Percentiles rank a stretch among this genome's conserved stretches.
These are phyloP conservation scores for Enoplosus armatus DNA, from an alignment of 2,797 vertebrate genomes.

Conservation along the genomic window DNA sequence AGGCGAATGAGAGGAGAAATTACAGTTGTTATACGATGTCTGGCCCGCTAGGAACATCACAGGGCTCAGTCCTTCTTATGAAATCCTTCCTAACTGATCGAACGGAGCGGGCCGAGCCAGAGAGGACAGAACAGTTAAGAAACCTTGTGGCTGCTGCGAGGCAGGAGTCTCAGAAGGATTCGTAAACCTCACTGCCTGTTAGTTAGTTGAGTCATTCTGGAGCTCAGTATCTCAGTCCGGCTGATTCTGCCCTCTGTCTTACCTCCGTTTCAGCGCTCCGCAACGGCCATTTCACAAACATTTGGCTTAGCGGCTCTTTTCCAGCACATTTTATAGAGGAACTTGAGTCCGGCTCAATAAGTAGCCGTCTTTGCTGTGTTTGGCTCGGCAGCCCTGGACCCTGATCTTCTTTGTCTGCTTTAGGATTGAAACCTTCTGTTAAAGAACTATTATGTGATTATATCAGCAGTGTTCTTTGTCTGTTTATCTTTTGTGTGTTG, in stretches of 20 bases:
- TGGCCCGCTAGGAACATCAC: constrained; percentile 62
- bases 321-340: constrained; percentile 31
- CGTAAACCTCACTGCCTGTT: background rate
- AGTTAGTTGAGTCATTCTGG: constrained; percentile 2
- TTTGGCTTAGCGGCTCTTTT: background rate
- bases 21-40: constrained; percentile 56
- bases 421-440: constrained; percentile 7
- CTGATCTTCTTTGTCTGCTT: constrained; percentile 16
- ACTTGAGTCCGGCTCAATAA: background rate
- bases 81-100: constrained; percentile 64
- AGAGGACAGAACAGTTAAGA: constrained; percentile 16
- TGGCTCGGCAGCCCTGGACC: background rate
- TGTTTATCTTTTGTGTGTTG: background rate
- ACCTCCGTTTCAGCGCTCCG: constrained; percentile 13
- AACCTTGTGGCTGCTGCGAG: constrained; percentile 5
- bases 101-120: constrained; percentile 25
- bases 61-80: constrained; percentile 45
- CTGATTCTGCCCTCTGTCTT: constrained; percentile 6
- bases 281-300: background rate
- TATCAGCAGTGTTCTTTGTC: background rate
- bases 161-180: constrained; percentile 21
- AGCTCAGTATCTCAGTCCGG: constrained; percentile 6
- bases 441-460: background rate
- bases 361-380: constrained; percentile 10
- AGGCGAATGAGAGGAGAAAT: constrained; percentile 68